Evolutionary conservation across 1,140 invertebrate genomes (phyloP).

Genomic region (Drosophila repletoides): DNA sequence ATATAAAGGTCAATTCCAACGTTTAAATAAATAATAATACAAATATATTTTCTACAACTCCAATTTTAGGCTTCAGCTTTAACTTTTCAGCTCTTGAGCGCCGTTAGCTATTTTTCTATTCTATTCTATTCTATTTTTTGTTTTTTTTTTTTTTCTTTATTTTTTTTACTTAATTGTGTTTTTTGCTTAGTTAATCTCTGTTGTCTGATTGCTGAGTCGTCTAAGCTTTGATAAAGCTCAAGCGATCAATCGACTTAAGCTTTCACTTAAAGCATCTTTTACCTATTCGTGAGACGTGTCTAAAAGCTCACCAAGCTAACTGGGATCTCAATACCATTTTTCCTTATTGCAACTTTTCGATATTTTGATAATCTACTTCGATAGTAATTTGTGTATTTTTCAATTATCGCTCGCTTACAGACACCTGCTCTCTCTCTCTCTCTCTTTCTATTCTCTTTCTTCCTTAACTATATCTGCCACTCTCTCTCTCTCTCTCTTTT

Average conservation of each 20-base stretch:
- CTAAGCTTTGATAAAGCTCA: background rate
- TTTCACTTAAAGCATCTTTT: background rate
- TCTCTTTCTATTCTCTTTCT: conserved; percentile 44
- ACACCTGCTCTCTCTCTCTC: conserved; percentile 37
- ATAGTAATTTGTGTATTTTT: conserved; percentile 18
- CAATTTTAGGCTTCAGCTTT: conserved; percentile 39
- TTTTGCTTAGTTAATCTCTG: too few relatives aligned
- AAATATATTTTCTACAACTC: conserved; percentile 38
- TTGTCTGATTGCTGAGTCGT: too few relatives aligned
- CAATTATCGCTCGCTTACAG: conserved; percentile 45
- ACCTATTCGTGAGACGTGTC: conserved; percentile 7
- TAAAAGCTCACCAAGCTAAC: conserved; percentile 8
- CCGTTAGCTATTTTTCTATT: conserved; percentile 7
- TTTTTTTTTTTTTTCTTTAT: background rate
- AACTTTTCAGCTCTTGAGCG: conserved; percentile 25
- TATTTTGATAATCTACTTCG: conserved; percentile 1
- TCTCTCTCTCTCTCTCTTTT: conserved; percentile 43
- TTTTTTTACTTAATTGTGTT: background rate
- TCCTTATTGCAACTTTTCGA: background rate
- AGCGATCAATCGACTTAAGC: background rate
- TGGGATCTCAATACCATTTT: background rate
- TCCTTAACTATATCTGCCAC: conserved; percentile 58
- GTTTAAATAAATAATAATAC: conserved; percentile 21
- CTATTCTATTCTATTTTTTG: background rate
- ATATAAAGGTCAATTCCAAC: conserved; percentile 15